Evolutionary conservation across 2,797 vertebrate genomes (phyloP).

Genomic region (Platyrinchus mystaceus): DNA sequence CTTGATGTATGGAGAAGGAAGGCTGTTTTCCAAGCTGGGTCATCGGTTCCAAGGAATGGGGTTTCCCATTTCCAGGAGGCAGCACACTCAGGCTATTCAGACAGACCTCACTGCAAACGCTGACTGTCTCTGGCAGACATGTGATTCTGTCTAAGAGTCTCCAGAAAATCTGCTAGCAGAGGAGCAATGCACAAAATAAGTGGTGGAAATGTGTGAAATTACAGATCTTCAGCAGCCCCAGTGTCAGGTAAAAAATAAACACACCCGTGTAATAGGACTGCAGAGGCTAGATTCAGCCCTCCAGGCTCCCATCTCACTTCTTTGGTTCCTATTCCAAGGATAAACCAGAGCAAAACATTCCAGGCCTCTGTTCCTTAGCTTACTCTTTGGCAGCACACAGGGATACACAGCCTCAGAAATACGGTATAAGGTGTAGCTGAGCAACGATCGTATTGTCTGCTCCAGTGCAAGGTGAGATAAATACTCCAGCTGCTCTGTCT

Average conservation of each 20-base stretch:
- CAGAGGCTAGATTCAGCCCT: background rate
- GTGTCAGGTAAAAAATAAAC: background rate
- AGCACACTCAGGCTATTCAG: fast-evolving
- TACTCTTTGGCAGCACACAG: background rate
- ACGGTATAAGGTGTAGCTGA: background rate
- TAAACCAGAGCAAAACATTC: background rate
- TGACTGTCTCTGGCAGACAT: background rate
- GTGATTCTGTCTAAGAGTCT: background rate
- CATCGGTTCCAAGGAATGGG: background rate
- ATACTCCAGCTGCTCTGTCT: background rate
- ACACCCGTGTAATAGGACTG: background rate
- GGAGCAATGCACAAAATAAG: background rate
- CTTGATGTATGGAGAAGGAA: background rate
- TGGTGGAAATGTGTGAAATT: background rate
- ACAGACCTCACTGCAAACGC: background rate
- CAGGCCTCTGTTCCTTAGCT: background rate
- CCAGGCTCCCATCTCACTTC: background rate
- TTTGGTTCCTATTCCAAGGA: background rate
- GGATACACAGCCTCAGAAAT: background rate
- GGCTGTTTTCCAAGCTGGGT: background rate
- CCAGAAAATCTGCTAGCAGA: background rate
- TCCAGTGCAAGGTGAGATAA: background rate
- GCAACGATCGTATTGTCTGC: background rate
- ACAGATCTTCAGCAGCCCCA: background rate
- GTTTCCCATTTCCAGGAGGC: background rate